Conservation (phyloP, 2,113 vertebrate genomes). For the Fregetta grallaria region DNA sequence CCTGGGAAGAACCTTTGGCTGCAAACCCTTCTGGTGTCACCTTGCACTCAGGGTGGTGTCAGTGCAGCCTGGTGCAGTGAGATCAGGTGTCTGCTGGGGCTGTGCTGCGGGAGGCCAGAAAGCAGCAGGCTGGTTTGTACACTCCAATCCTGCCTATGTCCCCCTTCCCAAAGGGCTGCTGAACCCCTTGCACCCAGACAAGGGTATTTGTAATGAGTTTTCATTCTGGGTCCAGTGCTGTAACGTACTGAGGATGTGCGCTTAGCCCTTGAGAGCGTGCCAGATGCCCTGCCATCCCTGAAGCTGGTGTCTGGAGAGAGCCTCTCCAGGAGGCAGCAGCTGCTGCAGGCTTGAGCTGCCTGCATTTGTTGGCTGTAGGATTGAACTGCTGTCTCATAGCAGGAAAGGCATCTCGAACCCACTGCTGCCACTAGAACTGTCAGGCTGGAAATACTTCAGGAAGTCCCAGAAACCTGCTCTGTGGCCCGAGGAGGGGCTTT, state of each 20-base stretch:
- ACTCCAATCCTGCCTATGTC: fast-evolving
- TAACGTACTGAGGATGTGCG: neutral
- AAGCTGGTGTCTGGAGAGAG: neutral
- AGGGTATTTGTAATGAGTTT: neutral
- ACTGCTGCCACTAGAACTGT: neutral
- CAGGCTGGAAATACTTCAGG: constrained; percentile 16
- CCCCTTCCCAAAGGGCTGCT: fast-evolving
- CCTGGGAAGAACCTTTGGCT: neutral
- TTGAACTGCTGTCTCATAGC: constrained; percentile 52
- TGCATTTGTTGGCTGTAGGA: neutral
- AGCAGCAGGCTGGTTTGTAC: fast-evolving
- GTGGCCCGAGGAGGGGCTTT: neutral
- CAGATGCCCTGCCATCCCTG: neutral
- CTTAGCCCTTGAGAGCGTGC: neutral
- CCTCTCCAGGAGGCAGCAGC: neutral
- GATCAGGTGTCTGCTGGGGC: neutral
- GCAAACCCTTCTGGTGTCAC: constrained; percentile 5
- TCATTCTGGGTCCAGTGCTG: neutral
- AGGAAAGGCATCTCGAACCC: neutral
- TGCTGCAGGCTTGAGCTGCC: neutral
- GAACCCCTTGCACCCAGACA: neutral
- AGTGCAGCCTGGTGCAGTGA: neutral
- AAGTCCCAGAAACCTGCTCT: neutral
- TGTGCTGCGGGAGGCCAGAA: fast-evolving
- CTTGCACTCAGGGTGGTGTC: neutral